A percentile compares a stretch with the other conserved stretches of the same genome.
Conservation (phyloP, 2,888 invertebrate species). For the Atrina japonica region DNA sequence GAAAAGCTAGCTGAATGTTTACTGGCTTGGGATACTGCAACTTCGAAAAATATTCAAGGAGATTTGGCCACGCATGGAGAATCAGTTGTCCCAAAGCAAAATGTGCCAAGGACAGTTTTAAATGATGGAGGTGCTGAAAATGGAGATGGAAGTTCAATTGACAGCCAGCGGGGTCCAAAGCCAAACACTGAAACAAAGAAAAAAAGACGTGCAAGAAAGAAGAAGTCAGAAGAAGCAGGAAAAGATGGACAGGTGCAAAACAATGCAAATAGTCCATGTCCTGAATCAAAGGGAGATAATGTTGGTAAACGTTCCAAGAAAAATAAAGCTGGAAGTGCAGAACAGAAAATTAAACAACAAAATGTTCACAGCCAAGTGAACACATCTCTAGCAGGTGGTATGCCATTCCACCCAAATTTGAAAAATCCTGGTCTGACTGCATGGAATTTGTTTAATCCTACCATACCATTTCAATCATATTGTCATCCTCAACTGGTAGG, state of each 20-base stretch:
- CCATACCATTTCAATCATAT: no score
- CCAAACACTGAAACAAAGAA: conserved; percentile 1
- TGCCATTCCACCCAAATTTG: neutral
- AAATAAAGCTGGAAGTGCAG: neutral
- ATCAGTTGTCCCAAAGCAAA: no score
- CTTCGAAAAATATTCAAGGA: no score
- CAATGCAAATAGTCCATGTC: neutral
- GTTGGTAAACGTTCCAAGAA: neutral
- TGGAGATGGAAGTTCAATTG: no score
- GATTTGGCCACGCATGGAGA: no score
- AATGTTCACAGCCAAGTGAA: neutral
- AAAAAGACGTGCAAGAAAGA: conserved; percentile 26
- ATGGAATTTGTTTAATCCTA: no score
- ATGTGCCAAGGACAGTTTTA: no score
- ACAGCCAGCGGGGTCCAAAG: conserved; percentile 1
- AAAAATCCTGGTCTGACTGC: neutral
- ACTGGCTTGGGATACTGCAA: no score
- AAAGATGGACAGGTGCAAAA: neutral
- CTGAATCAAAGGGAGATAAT: neutral
- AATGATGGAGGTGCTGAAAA: no score
- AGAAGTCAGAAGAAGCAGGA: conserved; percentile 7
- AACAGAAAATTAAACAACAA: neutral
- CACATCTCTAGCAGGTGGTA: neutral
- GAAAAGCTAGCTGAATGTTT: no score
- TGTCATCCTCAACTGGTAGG: no score